phyloP scores from a whole-genome alignment of 2,888 invertebrate species.

The Cheilosia vernalis region DNA sequence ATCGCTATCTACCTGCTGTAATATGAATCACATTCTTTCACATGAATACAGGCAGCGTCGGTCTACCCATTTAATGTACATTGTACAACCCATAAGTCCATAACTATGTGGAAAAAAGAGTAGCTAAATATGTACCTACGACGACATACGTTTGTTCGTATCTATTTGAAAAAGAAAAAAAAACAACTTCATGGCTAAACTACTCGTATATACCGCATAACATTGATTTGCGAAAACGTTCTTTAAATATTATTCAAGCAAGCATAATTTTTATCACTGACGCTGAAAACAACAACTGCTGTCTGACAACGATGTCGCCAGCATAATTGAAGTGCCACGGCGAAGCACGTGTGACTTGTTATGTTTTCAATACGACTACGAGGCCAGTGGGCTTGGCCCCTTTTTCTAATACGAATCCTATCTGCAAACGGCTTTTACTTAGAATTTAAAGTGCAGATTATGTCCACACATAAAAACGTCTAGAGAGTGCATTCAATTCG shows the following conservation, averaged over 20 bases:
- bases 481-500: background rate
- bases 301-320: slow-evolving; percentile 18
- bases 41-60: background rate
- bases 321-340: slow-evolving; percentile 25
- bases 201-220: slow-evolving; percentile 1
- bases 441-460: background rate
- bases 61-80: background rate
- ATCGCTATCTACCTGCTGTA: too few species aligned
- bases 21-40: too few species aligned
- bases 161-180: background rate
- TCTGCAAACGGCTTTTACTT: background rate
- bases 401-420: slow-evolving; percentile 15
- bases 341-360: slow-evolving; percentile 26
- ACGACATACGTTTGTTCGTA: too few species aligned
- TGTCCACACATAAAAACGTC: background rate
- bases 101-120: slow-evolving; percentile 6
- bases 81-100: background rate
- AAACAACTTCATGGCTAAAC: slow-evolving; percentile 3
- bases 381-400: slow-evolving; percentile 1
- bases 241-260: background rate
- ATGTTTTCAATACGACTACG: background rate
- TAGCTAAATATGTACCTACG: background rate
- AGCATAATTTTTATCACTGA: slow-evolving; percentile 14
- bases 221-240: slow-evolving; percentile 1
- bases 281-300: slow-evolving; percentile 4